Evolutionary conservation across 2,113 vertebrate species (phyloP).

Genomic region (Sceloporus undulatus): DNA sequence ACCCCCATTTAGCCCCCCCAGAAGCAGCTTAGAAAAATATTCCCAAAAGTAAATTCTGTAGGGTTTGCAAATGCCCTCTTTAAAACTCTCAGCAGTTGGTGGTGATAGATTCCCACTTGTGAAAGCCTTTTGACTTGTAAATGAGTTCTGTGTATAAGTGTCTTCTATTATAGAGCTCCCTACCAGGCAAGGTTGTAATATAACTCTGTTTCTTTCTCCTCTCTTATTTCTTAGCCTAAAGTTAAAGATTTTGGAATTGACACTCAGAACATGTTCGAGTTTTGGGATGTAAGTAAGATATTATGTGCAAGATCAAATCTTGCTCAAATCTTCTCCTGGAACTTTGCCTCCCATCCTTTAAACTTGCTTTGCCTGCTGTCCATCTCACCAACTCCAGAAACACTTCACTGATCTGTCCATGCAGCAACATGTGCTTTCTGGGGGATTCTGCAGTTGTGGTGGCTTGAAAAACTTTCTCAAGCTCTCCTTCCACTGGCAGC

Average conservation of each 20-base stretch:
- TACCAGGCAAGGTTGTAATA: background rate
- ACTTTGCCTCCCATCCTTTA: background rate
- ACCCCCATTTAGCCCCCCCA: too few relatives aligned
- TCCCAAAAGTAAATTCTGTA: too few relatives aligned
- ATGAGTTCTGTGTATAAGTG: too few relatives aligned
- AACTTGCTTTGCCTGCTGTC: background rate
- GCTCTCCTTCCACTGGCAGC: too few relatives aligned
- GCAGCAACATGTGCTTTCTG: background rate
- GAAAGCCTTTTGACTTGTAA: too few relatives aligned
- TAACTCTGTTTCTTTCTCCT: background rate
- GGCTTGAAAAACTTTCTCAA: too few relatives aligned
- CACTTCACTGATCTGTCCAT: background rate
- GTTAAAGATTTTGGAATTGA: conserved; percentile 98
- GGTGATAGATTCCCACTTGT: too few relatives aligned
- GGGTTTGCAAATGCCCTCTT: too few relatives aligned
- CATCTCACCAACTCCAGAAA: background rate
- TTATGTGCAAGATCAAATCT: background rate
- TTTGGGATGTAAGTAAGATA: conserved; percentile 94
- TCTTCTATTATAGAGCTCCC: too few relatives aligned
- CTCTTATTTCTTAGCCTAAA: conserved; percentile 82
- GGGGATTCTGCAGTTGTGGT: too few relatives aligned
- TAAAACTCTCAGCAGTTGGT: too few relatives aligned
- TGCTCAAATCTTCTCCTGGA: background rate
- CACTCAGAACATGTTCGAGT: conserved; percentile 96
- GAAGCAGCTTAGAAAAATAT: too few relatives aligned